A percentile compares a stretch with the other conserved stretches of the same genome.
phyloP scores from a whole-genome alignment of 2,888 invertebrate species.

The Oligia latruncula region DNA sequence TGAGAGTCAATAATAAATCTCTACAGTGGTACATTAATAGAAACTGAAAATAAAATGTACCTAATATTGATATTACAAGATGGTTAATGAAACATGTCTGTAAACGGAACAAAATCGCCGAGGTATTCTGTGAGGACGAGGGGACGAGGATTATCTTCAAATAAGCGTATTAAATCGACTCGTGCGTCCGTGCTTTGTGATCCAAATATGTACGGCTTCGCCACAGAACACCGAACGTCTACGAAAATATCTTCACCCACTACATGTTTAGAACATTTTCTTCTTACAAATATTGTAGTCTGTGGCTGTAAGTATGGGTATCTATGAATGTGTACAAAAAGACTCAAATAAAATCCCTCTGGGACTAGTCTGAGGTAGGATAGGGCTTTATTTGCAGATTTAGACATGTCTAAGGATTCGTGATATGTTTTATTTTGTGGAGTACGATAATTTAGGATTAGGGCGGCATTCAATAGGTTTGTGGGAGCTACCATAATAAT shows the following conservation, averaged over 20 bases:
- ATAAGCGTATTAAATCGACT: slow-evolving; percentile 85
- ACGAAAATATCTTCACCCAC: slow-evolving; percentile 38
- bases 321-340: slow-evolving; percentile 62
- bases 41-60: neutral
- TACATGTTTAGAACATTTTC: slow-evolving; percentile 32
- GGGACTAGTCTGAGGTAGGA: slow-evolving; percentile 74
- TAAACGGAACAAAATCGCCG: slow-evolving; percentile 70
- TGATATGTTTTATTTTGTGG: slow-evolving; percentile 73
- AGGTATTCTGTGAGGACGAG: slow-evolving; percentile 70
- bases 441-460: slow-evolving; percentile 76
- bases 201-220: slow-evolving; percentile 82
- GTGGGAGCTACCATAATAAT: slow-evolving; percentile 5
- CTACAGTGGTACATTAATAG: neutral
- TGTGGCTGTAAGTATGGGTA: slow-evolving; percentile 62
- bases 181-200: slow-evolving; percentile 80
- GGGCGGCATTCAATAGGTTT: slow-evolving; percentile 49
- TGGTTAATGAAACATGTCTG: slow-evolving; percentile 61
- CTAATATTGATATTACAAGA: slow-evolving; percentile 25
- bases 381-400: slow-evolving; percentile 80
- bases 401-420: slow-evolving; percentile 78
- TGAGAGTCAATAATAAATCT: neutral
- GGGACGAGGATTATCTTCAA: slow-evolving; percentile 83
- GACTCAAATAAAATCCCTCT: slow-evolving; percentile 66
- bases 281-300: slow-evolving; percentile 46
- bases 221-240: slow-evolving; percentile 44